A percentile compares a stretch with the other conserved stretches of the same genome.
Conservation (phyloP, 2,113 vertebrate species). For the Nesogale talazaci region DNA sequence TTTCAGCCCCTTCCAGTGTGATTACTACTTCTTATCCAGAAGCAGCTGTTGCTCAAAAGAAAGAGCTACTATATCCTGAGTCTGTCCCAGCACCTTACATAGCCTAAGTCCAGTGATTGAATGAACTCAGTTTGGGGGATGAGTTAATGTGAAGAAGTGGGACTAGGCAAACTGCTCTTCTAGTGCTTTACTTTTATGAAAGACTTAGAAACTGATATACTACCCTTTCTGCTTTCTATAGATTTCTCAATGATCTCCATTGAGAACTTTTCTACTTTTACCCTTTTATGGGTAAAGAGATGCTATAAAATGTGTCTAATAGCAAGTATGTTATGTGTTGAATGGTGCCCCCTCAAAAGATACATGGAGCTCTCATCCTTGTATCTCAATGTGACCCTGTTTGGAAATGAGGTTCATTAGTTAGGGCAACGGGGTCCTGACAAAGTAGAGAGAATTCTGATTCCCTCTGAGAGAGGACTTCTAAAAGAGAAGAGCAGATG, state of each 20-base stretch:
- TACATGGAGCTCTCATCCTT: not conserved
- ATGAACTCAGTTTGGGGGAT: not conserved
- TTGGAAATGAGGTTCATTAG: not conserved
- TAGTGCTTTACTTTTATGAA: not conserved
- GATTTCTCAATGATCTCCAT: constrained; percentile 30
- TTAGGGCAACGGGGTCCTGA: not conserved
- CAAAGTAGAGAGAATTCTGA: not conserved
- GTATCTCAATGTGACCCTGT: not conserved
- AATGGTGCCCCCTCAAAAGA: not conserved
- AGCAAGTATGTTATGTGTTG: not conserved
- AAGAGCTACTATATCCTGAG: not conserved
- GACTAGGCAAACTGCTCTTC: not conserved
- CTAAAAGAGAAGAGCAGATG: not conserved
- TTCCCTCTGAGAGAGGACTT: not conserved
- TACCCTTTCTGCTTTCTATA: not conserved
- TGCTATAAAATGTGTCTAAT: not conserved
- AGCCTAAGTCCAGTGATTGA: not conserved
- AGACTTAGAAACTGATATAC: not conserved
- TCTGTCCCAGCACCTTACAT: not conserved
- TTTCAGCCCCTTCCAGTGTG: not conserved
- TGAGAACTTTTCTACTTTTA: not conserved
- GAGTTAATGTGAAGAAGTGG: not conserved
- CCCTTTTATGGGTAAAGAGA: constrained; percentile 4
- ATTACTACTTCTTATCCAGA: not conserved
- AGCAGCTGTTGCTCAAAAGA: not conserved